These are phyloP conservation scores for Trisateles emortualis DNA, from an alignment of 2,888 invertebrate species.

Conservation along the genomic window DNA sequence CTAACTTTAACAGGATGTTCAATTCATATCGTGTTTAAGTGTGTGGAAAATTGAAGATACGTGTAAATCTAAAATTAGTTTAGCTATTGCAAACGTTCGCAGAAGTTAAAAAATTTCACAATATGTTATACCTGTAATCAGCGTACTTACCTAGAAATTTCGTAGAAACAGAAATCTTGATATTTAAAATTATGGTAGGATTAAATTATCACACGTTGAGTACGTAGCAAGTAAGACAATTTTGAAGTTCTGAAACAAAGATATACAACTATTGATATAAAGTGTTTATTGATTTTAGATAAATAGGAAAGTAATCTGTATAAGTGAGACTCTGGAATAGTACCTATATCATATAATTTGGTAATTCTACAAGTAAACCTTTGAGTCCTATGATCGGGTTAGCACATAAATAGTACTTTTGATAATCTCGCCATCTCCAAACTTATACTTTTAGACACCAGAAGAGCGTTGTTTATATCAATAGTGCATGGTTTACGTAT, in stretches of 20 bases:
- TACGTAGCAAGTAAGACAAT: slow-evolving; percentile 39
- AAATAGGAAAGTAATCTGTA: no score
- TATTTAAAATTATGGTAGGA: slow-evolving; percentile 36
- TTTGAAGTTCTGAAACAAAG: slow-evolving; percentile 39
- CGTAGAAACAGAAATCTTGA: slow-evolving; percentile 15
- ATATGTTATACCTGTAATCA: not conserved
- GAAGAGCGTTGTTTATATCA: no score
- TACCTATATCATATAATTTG: no score
- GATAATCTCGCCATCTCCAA: no score
- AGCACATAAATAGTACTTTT: no score
- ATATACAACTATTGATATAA: not conserved
- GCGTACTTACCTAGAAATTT: slow-evolving; percentile 26
- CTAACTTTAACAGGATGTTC: slow-evolving; percentile 25
- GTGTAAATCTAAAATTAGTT: slow-evolving; percentile 21
- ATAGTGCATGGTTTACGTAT: no score
- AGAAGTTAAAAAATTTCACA: slow-evolving; percentile 8
- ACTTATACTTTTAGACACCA: no score
- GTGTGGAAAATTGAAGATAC: slow-evolving; percentile 26
- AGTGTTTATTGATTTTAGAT: not conserved
- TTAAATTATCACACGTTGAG: slow-evolving; percentile 40
- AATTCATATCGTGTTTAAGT: slow-evolving; percentile 16
- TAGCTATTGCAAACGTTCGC: slow-evolving; percentile 10
- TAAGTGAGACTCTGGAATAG: no score
- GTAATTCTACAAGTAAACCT: no score
- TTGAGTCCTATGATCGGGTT: no score